phyloP scores from a whole-genome alignment of 2,113 vertebrate genomes.

The Cyanocitta stelleri region DNA sequence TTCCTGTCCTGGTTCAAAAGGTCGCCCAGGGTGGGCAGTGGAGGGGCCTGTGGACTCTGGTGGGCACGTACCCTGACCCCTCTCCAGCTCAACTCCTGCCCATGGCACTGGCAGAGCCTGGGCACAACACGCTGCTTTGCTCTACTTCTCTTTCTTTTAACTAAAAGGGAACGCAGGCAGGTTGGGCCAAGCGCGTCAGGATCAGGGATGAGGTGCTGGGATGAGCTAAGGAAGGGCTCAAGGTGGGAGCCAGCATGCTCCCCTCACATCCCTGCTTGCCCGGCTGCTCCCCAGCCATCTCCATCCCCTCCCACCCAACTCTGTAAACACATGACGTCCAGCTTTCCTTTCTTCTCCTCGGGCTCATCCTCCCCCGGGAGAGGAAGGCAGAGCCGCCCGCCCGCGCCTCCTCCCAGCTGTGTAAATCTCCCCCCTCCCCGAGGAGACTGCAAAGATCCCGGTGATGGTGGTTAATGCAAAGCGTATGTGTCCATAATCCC shows the following conservation, averaged over 20 bases:
- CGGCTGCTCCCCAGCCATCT: neutral
- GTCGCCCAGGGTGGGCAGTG: neutral
- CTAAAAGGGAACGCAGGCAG: neutral
- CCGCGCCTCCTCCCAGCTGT: constrained; percentile 60
- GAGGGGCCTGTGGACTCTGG: rapidly evolving
- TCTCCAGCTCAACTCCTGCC: neutral
- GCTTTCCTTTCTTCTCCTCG: constrained; percentile 42
- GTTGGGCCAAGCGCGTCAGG: neutral
- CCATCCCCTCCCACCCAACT: constrained; percentile 4
- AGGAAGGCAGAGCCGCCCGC: constrained; percentile 46
- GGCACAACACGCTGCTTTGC: neutral
- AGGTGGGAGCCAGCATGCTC: neutral
- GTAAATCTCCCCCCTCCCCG: constrained; percentile 44
- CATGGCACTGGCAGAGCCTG: neutral
- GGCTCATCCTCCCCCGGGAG: constrained; percentile 28
- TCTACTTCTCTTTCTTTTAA: neutral
- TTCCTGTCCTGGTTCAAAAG: constrained; percentile 59
- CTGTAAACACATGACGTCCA: constrained; percentile 40
- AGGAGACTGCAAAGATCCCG: constrained; percentile 12
- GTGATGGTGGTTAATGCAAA: constrained; percentile 55
- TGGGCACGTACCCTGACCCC: rapidly evolving
- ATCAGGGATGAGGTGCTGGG: neutral
- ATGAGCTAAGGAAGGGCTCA: neutral
- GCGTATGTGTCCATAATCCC: constrained; percentile 48
- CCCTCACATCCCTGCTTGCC: neutral